phyloP scores from a whole-genome alignment of 2,113 vertebrate genomes.

The Prietella phreatophila region DNA sequence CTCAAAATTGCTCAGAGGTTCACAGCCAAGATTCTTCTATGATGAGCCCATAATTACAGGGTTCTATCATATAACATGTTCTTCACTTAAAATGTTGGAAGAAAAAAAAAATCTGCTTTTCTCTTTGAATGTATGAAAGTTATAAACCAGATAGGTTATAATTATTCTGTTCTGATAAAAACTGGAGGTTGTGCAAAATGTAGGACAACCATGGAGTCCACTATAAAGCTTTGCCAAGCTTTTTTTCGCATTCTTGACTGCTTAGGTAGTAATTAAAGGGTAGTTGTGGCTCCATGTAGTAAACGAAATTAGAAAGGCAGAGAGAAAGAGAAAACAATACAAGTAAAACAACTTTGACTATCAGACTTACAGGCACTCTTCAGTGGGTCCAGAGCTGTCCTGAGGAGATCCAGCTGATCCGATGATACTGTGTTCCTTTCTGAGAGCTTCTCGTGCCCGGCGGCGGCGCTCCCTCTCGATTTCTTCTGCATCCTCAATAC shows the following conservation, averaged over 20 bases:
- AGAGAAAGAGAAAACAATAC: background rate
- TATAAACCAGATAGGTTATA: conserved; percentile 49
- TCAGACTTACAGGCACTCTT: conserved; percentile 58
- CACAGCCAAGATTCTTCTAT: conserved; percentile 37
- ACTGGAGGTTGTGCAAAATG: conserved; percentile 42
- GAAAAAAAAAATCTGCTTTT: conserved; percentile 30
- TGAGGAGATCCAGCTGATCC: conserved; percentile 42
- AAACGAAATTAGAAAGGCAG: background rate
- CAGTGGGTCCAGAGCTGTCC: conserved; percentile 48
- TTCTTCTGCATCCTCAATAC: conserved; percentile 85
- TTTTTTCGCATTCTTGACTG: conserved; percentile 65
- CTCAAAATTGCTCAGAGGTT: conserved; percentile 28
- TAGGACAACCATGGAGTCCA: conserved; percentile 37
- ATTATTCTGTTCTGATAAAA: conserved; percentile 56
- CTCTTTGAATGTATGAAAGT: conserved; percentile 40
- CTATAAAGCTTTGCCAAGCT: conserved; percentile 49
- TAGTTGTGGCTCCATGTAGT: conserved; percentile 56
- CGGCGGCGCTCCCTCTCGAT: conserved; percentile 76
- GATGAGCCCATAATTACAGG: conserved; percentile 48
- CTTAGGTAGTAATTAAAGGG: conserved; percentile 64
- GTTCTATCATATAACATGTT: conserved; percentile 21
- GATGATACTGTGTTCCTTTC: conserved; percentile 39
- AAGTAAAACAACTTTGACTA: background rate
- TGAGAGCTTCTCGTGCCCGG: conserved; percentile 68
- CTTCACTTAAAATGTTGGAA: conserved; percentile 26